Evolutionary conservation across 1,140 invertebrate species (phyloP), one percentile per base, ranked within the genome.

Genomic region (Plodia interpunctella): DNA sequence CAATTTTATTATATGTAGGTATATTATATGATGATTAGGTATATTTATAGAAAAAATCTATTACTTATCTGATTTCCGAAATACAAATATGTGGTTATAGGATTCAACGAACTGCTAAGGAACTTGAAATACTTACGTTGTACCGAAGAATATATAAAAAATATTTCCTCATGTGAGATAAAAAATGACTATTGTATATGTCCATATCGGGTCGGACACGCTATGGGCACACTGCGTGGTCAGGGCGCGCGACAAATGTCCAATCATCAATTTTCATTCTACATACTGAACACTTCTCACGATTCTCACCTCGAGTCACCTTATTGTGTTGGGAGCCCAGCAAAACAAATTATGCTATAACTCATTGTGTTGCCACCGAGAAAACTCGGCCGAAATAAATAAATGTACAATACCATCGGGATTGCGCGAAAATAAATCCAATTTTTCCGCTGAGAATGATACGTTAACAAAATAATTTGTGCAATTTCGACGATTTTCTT

Each of bases 341-440:
- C 19, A 21, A 32, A 72, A 72, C 70, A 69, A 72, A 72, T 72
- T 72, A 66, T 69, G 64, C 64, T 72, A 72, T 72, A 63, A 72
- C 54, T 72, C 66, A 66, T 61, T 63, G 60, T 52, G 62, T 55
- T 53, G 57, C 62, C 57, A 55, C 58, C 54, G 51, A 60, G 50
- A 55, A 72, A 71, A 63, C 64, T 65, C 51, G 53, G 32, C 38
- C 63, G 28, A 60, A 59, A 62, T 58, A 59, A 58, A 50, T 59
- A 59, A 67, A 58, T 57, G 51, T 60, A 25, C 49, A 55, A n/a
- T 50, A 28, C 21, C 19, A 15, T 28, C 18, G 38, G 51, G 51
- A 53, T 53, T 53, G 51, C 56, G 19, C 25, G 13, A 30, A 30
- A 51, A 17, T 18, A 57, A 57, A 50, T 57, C 49, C 19, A 57